Conservation (phyloP, 2,797 vertebrate species). For the Gephyroberyx darwinii region DNA sequence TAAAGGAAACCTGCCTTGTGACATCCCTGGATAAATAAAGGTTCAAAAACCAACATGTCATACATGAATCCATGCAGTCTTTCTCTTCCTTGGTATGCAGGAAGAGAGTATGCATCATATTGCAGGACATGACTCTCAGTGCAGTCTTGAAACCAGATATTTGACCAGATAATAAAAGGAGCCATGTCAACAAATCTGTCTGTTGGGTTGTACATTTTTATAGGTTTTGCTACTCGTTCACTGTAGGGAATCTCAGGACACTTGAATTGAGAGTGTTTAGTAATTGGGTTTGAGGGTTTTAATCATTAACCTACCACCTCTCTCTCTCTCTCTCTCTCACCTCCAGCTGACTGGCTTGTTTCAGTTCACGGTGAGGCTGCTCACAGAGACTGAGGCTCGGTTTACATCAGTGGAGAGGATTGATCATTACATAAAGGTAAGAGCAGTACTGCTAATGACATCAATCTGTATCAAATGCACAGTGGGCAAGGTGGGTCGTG, state of each 20-base stretch:
- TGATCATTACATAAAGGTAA: slow-evolving; percentile 87
- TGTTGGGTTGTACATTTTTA: slow-evolving; percentile 23
- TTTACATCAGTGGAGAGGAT: slow-evolving; percentile 88
- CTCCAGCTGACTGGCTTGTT: slow-evolving; percentile 83
- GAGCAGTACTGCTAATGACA: slow-evolving; percentile 33
- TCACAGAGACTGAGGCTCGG: slow-evolving; percentile 84
- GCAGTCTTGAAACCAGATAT: too few relatives aligned
- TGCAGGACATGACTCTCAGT: neutral
- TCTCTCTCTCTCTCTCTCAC: slow-evolving; percentile 34
- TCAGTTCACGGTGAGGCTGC: slow-evolving; percentile 82
- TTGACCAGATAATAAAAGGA: slow-evolving; percentile 11
- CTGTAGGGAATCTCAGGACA: neutral
- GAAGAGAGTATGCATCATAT: too few relatives aligned
- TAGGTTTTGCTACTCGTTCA: slow-evolving; percentile 27
- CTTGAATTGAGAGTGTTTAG: slow-evolving; percentile 21
- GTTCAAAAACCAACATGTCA: neutral
- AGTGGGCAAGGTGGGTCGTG: slow-evolving; percentile 27
- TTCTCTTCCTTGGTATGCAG: neutral
- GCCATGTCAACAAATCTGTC: slow-evolving; percentile 37
- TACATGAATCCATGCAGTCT: neutral
- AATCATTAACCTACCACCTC: slow-evolving; percentile 49
- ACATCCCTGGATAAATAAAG: too few relatives aligned
- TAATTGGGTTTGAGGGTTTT: slow-evolving; percentile 29
- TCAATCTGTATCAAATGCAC: slow-evolving; percentile 8
- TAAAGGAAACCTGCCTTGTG: too few relatives aligned